These are phyloP conservation scores for Pantelozetes paolii DNA, from an alignment of 2,888 invertebrate species.

Conservation along the genomic window DNA sequence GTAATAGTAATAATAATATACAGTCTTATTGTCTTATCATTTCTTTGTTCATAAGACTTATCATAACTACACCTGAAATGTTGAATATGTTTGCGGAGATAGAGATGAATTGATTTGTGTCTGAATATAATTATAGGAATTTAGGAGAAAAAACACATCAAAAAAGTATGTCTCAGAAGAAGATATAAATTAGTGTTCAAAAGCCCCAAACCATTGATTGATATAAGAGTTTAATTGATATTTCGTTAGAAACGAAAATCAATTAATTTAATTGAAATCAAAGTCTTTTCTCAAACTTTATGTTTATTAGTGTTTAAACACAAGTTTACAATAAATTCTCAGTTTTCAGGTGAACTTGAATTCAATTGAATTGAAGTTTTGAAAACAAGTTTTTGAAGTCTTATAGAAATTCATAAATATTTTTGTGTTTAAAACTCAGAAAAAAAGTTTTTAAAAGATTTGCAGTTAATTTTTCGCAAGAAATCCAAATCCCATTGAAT, in stretches of 20 bases:
- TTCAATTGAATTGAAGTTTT: not conserved
- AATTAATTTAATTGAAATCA: not conserved
- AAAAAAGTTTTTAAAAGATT: not conserved
- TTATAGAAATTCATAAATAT: slow-evolving; percentile 27
- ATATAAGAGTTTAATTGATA: too few relatives aligned
- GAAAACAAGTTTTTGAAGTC: not conserved
- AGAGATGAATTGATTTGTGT: too few relatives aligned
- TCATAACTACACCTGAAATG: too few relatives aligned
- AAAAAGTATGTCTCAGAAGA: too few relatives aligned
- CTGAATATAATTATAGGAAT: too few relatives aligned
- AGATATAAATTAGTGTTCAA: too few relatives aligned
- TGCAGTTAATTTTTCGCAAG: too few relatives aligned
- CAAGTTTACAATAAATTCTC: not conserved
- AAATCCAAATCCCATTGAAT: not conserved
- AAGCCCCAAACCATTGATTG: too few relatives aligned
- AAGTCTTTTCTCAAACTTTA: not conserved
- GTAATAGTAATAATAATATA: not conserved
- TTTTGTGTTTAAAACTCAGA: not conserved
- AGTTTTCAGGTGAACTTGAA: slow-evolving; percentile 16
- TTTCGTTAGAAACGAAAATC: not conserved
- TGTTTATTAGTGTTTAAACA: not conserved
- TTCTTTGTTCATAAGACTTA: too few relatives aligned
- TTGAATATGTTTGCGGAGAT: too few relatives aligned
- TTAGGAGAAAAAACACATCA: too few relatives aligned
- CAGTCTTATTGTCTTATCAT: not conserved